These are phyloP conservation scores for Gymnogyps californianus DNA, from an alignment of 2,113 vertebrate genomes.

Conservation along the genomic window DNA sequence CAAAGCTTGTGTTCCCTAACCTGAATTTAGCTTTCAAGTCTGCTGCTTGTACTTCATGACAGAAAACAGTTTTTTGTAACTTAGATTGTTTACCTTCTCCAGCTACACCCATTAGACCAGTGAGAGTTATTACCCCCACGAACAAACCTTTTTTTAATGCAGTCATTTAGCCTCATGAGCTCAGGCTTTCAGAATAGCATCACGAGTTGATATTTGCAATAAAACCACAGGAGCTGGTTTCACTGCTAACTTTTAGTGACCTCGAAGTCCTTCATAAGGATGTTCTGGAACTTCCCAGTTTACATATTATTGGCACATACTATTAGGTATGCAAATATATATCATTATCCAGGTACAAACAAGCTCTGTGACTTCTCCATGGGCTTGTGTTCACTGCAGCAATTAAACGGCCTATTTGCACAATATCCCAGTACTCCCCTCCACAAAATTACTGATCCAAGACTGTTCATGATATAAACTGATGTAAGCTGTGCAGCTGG, in stretches of 20 bases:
- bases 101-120: constrained; percentile 22
- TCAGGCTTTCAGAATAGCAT: neutral
- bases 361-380: neutral
- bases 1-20: neutral
- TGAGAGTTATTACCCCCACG: neutral
- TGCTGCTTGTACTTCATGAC: neutral
- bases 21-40: neutral
- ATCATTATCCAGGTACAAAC: neutral
- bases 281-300: neutral
- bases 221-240: neutral
- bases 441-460: neutral
- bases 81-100: neutral
- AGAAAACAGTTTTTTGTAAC: neutral
- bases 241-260: neutral
- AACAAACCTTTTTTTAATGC: neutral
- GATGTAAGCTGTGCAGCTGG: neutral
- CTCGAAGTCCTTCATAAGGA: neutral
- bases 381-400: neutral
- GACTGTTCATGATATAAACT: neutral
- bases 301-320: neutral
- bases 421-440: neutral
- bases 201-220: neutral
- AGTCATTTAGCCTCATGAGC: neutral
- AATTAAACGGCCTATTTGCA: neutral
- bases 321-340: neutral